These are phyloP conservation scores for Brachypodius melanocephalos DNA, from an alignment of 2,113 vertebrate genomes.

Conservation along the genomic window DNA sequence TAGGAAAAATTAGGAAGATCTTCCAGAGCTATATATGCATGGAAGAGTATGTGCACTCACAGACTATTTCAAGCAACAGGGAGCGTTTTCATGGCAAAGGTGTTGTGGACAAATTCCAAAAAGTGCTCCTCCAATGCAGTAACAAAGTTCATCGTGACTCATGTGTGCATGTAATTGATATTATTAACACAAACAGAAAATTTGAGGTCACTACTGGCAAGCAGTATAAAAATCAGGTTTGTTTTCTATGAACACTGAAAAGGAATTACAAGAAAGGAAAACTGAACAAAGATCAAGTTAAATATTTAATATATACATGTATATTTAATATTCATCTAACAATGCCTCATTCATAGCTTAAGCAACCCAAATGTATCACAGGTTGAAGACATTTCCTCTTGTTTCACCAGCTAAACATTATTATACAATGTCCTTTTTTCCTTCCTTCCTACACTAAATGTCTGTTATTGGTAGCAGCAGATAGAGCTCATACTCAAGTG, in stretches of 20 bases:
- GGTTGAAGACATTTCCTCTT: constrained; percentile 52
- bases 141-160: constrained; percentile 15
- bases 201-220: constrained; percentile 51
- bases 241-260: constrained; percentile 39
- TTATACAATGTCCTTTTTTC: constrained; percentile 15
- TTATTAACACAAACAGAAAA: constrained; percentile 57
- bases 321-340: constrained; percentile 58
- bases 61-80: neutral
- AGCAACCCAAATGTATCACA: constrained; percentile 25
- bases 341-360: constrained; percentile 50
- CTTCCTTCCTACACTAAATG: constrained; percentile 6
- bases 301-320: constrained; percentile 61
- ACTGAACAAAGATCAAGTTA: constrained; percentile 52
- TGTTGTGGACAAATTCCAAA: neutral
- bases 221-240: constrained; percentile 33
- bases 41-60: neutral
- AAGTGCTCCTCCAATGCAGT: neutral
- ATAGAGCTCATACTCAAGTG: neutral
- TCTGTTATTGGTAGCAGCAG: neutral
- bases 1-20: neutral
- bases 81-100: neutral
- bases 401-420: constrained; percentile 32
- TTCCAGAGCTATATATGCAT: neutral
- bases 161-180: constrained; percentile 34
- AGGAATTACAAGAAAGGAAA: constrained; percentile 51